Evolutionary conservation across 2,797 vertebrate genomes (phyloP).

Genomic region (Cuniculus paca): DNA sequence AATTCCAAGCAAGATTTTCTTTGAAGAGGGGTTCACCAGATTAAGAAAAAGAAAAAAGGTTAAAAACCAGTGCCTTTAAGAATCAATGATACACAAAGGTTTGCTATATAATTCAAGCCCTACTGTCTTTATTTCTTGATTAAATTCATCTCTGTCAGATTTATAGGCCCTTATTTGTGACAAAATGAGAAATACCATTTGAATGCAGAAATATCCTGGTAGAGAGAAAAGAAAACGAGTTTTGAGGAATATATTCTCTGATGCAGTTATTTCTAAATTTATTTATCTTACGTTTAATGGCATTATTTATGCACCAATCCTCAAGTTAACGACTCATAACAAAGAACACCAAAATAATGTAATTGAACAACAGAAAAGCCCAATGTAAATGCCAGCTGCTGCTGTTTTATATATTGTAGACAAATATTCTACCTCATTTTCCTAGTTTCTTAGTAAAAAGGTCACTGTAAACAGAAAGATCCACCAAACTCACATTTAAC

Average conservation of each 20-base stretch:
- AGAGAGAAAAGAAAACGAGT: background rate
- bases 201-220: background rate
- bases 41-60: background rate
- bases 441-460: conserved; percentile 31
- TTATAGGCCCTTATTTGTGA: background rate
- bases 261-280: conserved; percentile 30
- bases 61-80: conserved; percentile 6
- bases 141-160: background rate
- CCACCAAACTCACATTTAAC: conserved; percentile 7
- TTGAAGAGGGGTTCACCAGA: background rate
- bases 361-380: conserved; percentile 33
- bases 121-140: conserved; percentile 17
- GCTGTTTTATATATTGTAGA: background rate
- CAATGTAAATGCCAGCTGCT: conserved; percentile 1
- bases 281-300: conserved; percentile 54
- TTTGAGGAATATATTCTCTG: background rate
- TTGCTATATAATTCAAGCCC: background rate
- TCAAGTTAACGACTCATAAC: conserved; percentile 44
- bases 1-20: conserved; percentile 14
- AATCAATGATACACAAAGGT: background rate
- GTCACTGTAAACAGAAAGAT: background rate
- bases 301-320: conserved; percentile 36
- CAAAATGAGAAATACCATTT: conserved; percentile 60
- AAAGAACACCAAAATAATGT: conserved; percentile 24
- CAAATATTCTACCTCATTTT: background rate